phyloP scores from a whole-genome alignment of 2,888 invertebrate species.

The Galerucella calmariensis region DNA sequence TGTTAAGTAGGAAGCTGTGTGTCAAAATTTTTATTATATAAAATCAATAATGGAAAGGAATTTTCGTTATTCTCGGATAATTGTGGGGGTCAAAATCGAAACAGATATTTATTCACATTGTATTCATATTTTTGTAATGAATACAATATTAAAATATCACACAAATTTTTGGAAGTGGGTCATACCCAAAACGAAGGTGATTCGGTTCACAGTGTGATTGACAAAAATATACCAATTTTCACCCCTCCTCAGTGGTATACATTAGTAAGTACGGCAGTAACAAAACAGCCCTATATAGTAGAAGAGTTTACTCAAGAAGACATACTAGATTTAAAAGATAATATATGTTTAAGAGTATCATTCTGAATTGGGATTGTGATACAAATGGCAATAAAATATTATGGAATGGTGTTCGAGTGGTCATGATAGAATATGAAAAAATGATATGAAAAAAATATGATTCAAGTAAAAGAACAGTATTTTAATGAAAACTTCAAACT shows the following conservation, averaged over 20 bases:
- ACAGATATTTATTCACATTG: constrained; percentile 21
- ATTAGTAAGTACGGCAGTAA: constrained; percentile 15
- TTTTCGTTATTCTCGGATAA: constrained; percentile 14
- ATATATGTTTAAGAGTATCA: constrained; percentile 2
- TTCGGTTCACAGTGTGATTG: constrained; percentile 23
- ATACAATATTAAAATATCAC: constrained; percentile 22
- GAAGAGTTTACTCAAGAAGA: constrained; percentile 14
- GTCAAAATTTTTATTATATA: constrained; percentile 18
- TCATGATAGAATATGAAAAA: constrained; percentile 17
- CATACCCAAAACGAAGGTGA: constrained; percentile 24
- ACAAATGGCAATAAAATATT: constrained; percentile 21
- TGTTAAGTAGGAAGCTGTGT: background rate
- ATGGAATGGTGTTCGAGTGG: constrained; percentile 21
- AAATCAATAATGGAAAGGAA: constrained; percentile 9
- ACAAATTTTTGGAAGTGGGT: constrained; percentile 16
- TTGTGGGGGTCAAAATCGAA: constrained; percentile 22
- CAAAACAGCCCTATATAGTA: constrained; percentile 11
- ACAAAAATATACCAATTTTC: constrained; percentile 26
- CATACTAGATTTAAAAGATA: constrained; percentile 15
- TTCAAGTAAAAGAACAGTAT: constrained; percentile 19
- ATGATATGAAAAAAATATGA: constrained; percentile 15
- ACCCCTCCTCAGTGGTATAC: constrained; percentile 21
- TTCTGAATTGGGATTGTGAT: constrained; percentile 19
- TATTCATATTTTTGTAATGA: constrained; percentile 25
- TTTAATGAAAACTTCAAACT: background rate